These are phyloP conservation scores for Euzetes globulus DNA, from an alignment of 2,888 invertebrate genomes.

Conservation along the genomic window DNA sequence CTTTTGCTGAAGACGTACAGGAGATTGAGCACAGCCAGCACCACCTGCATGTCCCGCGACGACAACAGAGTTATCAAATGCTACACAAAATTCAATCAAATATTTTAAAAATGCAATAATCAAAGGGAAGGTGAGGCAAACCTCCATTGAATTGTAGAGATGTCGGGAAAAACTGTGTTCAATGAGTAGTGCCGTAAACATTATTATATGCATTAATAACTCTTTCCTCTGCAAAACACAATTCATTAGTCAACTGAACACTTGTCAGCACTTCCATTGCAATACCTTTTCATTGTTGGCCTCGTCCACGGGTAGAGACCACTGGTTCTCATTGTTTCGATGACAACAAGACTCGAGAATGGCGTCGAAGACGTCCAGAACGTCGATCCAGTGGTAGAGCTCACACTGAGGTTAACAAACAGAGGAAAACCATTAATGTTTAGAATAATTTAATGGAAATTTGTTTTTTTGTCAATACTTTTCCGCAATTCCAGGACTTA, in stretches of 20 bases:
- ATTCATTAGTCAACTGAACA: not conserved
- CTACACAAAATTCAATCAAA: conserved; percentile 39
- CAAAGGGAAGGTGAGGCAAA: conserved; percentile 9
- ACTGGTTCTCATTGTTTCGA: conserved; percentile 56
- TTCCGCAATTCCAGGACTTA: conserved; percentile 74
- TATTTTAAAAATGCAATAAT: not conserved
- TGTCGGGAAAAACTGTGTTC: conserved; percentile 80
- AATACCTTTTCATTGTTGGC: conserved; percentile 55
- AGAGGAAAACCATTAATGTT: conserved; percentile 21
- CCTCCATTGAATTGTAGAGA: conserved; percentile 75
- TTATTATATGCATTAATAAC: conserved; percentile 64
- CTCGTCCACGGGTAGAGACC: conserved; percentile 66
- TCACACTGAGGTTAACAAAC: conserved; percentile 55
- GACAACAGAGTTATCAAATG: conserved; percentile 66
- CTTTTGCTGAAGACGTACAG: conserved; percentile 81
- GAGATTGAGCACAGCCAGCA: conserved; percentile 72
- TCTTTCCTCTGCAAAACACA: conserved; percentile 56
- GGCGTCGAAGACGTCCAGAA: conserved; percentile 57
- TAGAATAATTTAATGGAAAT: not conserved
- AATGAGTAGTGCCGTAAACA: conserved; percentile 72
- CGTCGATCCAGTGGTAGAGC: conserved; percentile 72
- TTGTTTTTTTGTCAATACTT: conserved; percentile 47
- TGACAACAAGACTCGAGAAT: conserved; percentile 63
- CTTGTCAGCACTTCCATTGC: not conserved
- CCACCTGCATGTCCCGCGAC: conserved; percentile 72